Evolutionary conservation across 2,888 invertebrate genomes (phyloP), one percentile per base, ranked within the genome.

Genomic region (Oscheius sp.): DNA sequence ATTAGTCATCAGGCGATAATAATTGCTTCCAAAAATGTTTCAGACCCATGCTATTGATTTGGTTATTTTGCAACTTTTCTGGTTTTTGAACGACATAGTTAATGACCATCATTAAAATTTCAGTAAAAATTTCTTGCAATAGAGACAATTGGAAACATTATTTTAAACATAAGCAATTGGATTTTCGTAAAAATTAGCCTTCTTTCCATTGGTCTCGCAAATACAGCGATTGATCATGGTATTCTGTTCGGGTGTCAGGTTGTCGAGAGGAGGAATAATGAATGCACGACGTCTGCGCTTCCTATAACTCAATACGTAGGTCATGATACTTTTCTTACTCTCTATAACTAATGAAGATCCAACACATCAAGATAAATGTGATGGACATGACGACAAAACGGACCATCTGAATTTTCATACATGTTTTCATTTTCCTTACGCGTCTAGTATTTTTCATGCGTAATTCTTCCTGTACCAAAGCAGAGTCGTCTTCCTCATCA

Each of bases 151-250:
- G n/a, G n/a, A n/a, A n/a, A n/a, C n/a, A n/a, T n/a, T n/a, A n/a
- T n/a, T 22, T 62, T 47, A 62, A 28, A 62, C 47, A 36, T 47
- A 62, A 9, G 62, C 62, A 24, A 62, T 26, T 12, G 30, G 20
- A 33, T 62, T 62, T 36, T 62, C 62, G 47, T 62, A 62, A 33
- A 47, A 62, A 12, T 62, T 30, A 12, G 17, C 62, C 14, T 62
- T 49, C 17, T 41, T 17, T 1, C 14, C 24, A 8, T 20, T 36
- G 24, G 20, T 3, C 38, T 64, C 36, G 38, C 54, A 38, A 4
- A 38, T 32, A 20, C 64, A 64, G 22, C 64, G 64, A 22, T 64
- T 41, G 32, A 64, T 64, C 64, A 64, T 59, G n/a, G 41, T 41
- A 1, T 59, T 24, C 59, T 59, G 59, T 44, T 59, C 59, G 9